Evolutionary conservation across 2,888 invertebrate genomes (phyloP), one percentile per base, ranked within the genome.

Genomic region (Cephus spinipes): DNA sequence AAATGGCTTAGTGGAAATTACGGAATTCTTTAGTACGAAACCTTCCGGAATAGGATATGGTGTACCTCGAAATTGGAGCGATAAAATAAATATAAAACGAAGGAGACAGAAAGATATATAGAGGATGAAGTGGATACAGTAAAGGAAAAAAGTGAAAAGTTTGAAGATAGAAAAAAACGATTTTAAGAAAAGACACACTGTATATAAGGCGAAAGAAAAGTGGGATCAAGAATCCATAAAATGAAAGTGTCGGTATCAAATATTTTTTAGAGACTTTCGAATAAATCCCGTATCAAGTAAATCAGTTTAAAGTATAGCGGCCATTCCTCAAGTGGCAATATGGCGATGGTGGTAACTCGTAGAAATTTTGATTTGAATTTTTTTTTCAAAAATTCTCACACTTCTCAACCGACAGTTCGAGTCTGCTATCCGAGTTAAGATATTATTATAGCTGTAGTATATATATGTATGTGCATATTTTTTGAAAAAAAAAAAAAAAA

Each of bases 41-140:
- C 23, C 71, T 71, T 31, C 2, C 71, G 71, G 71, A 33, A 71
- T 30, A 31, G 32, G 71, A 33, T 71, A 33, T 71, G 31, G 71
- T 71, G 15, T 71, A 71, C 12, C 71, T 33, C 31, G 71, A 73
- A 75, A 81, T 75, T 76, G 74, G 31, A 35, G 76, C 79, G 76
- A 83, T 83, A 79, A 81, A 83, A 80, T 83, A 76, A 81, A 81
- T 80, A 73, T 33, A 77, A 74, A 76, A 73, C 55, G 77, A 69
- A 68, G 75, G 75, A 55, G 55, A 23, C 9, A 23, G 55, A 55
- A 23, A 55, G 23, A 23, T 55, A 23, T 23, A 55, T 9, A 55
- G 55, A 23, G 15, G 15, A 40, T 6, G 40, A 40, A 15, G 55
- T 15, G 55, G 55, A 15, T 55, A 23, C 23, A 23, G 55, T 23